These are phyloP conservation scores for Araneus ventricosus DNA, from an alignment of 1,140 invertebrate species.

Conservation along the genomic window DNA sequence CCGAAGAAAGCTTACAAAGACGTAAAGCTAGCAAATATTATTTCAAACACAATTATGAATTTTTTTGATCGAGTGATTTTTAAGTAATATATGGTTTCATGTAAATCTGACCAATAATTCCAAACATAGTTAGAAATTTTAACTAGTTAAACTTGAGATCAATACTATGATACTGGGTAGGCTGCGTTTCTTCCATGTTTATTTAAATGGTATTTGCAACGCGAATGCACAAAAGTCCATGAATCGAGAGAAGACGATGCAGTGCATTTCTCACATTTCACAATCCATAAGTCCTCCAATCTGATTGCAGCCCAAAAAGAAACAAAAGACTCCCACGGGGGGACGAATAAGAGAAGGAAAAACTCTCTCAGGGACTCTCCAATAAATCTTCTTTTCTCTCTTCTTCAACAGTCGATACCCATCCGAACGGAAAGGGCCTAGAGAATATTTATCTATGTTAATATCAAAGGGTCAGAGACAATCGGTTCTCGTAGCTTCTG, in stretches of 20 bases:
- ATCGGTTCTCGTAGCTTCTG: background rate
- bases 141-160: no score
- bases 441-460: conserved; percentile 22
- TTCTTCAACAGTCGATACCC: background rate
- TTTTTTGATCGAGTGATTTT: no score
- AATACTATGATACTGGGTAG: no score
- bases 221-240: no score
- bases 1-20: no score
- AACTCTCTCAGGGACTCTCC: background rate
- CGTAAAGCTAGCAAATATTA: no score
- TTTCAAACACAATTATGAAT: no score
- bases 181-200: no score
- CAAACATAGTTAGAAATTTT: no score
- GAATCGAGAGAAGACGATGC: background rate
- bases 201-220: no score
- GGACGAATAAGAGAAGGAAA: background rate
- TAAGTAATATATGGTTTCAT: no score
- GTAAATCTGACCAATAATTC: no score
- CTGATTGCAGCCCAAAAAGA: background rate
- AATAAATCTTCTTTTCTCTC: background rate
- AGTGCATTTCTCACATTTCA: background rate
- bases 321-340: background rate
- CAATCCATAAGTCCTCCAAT: background rate
- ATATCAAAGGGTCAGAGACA: background rate
- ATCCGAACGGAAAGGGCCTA: background rate